Evolutionary conservation across 2,797 vertebrate genomes (phyloP), one percentile per base, ranked within the genome.

Genomic region (Decapterus maruadsi): DNA sequence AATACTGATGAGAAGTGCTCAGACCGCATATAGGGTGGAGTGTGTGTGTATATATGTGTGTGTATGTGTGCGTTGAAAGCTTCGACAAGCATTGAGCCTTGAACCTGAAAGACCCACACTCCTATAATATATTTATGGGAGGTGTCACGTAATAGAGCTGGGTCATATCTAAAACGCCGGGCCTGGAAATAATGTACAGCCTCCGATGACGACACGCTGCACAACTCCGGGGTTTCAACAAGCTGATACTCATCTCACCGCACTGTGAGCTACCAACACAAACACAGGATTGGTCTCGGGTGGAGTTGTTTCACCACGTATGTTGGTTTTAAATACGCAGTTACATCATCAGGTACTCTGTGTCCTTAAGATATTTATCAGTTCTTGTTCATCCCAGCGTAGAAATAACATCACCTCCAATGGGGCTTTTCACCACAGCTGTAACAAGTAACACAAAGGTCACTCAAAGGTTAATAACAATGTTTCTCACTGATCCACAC

Each of bases 1-100:
- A 87, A 90, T 89, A 89, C 81, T 89, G 80, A 91, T 91, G 74
- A 85, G 86, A 71, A 58, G 72, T n/a, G 29, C 56, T 69, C 1
- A 4, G 40, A 70, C 6, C 22, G 40, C n/a, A 13, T 58, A 13
- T 38, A 29, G 4, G 19, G 29, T 16, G 7, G 53, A 10, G 53
- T 56, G 61, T 58, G 54, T 63, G 57, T 68, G 46, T 31, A 45
- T 69, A 57, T 26, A 26, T 26, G 26, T 26, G 26, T 59, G 54
- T 57, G 62, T 62, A 31, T 68, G 48, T 57, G 46, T 3, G 46
- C 61, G 40, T 22, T 69, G n/a, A 74, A 81, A 82, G 62, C 53
- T 78, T 3, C 38, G 64, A 64, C 73, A 69, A 78, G 58, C 53
- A 6, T 40, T 59, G 54, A 73, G 70, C 80, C 85, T 82, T 85